phyloP scores from a whole-genome alignment of 64 coral and sea anemone species.

The Exaiptasia diaphana region DNA sequence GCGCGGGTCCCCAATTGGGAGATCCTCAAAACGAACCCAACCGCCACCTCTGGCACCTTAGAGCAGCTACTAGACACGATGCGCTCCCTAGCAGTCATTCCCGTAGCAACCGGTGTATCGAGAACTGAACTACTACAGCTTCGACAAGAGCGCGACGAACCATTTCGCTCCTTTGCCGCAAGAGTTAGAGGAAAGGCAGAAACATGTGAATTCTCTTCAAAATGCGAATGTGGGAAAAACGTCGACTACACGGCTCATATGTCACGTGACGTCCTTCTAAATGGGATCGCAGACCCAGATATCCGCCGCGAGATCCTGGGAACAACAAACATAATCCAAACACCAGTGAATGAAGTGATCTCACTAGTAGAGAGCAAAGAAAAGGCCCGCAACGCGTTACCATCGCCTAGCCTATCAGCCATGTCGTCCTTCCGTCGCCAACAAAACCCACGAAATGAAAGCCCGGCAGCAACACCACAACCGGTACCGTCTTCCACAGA shows the following conservation, averaged over 20 bases:
- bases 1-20: conserved; percentile 35
- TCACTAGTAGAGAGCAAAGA: conserved; percentile 55
- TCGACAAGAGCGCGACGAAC: conserved; percentile 53
- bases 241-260: conserved; percentile 67
- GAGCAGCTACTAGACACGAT: conserved; percentile 42
- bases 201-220: conserved; percentile 38
- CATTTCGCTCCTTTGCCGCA: conserved; percentile 54
- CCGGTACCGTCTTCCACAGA: neutral
- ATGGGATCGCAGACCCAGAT: conserved; percentile 40
- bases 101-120: conserved; percentile 38
- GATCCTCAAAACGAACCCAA: conserved; percentile 53
- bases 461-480: neutral
- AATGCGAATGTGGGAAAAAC: conserved; percentile 42
- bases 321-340: conserved; percentile 19
- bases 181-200: conserved; percentile 56
- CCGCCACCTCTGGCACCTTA: conserved; percentile 8
- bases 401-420: conserved; percentile 26
- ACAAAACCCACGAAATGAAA: neutral
- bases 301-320: conserved; percentile 59
- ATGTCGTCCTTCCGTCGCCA: conserved; percentile 8
- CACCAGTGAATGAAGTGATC: conserved; percentile 45
- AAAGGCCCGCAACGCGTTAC: conserved; percentile 62
- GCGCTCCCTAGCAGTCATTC: conserved; percentile 59
- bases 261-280: conserved; percentile 48
- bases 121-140: conserved; percentile 50